These are phyloP conservation scores for Rambutsinella grinnellia DNA, from an alignment of 2,888 invertebrate species.

Conservation along the genomic window DNA sequence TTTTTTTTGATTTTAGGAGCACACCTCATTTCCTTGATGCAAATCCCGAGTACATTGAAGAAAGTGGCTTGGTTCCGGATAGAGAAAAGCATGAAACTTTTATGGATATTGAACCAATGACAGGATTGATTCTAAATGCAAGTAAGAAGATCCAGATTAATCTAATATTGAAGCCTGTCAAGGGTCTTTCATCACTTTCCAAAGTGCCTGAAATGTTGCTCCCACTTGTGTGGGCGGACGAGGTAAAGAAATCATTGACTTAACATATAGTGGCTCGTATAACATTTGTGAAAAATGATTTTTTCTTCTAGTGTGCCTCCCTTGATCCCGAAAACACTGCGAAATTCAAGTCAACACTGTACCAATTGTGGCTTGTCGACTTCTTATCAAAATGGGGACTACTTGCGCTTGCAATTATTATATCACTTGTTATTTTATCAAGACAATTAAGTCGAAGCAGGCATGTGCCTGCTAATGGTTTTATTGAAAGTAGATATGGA, in stretches of 20 bases:
- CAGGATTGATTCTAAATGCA: conserved; percentile 47
- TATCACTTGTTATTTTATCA: background rate
- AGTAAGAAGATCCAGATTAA: conserved; percentile 54
- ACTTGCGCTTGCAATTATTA: background rate
- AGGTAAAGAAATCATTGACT: conserved; percentile 22
- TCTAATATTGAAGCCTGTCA: conserved; percentile 31
- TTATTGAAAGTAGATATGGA: too few relatives aligned
- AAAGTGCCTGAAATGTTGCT: conserved; percentile 49
- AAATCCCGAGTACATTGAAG: conserved; percentile 3
- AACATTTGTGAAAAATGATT: background rate
- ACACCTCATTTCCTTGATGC: conserved; percentile 34
- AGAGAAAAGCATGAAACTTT: conserved; percentile 18
- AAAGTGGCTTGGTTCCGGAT: conserved; percentile 18
- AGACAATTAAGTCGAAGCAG: too few relatives aligned
- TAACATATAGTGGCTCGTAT: too few relatives aligned
- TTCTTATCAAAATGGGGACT: background rate
- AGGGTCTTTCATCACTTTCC: conserved; percentile 15
- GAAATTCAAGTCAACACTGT: background rate
- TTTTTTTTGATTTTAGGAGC: too few relatives aligned
- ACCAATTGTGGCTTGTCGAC: background rate
- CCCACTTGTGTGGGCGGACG: conserved; percentile 56
- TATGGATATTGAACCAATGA: conserved; percentile 27
- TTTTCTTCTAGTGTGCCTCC: background rate
- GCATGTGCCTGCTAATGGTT: too few relatives aligned
- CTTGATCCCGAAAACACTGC: background rate